phyloP scores from a whole-genome alignment of 2,113 vertebrate genomes.

The Pelusios castaneus region DNA sequence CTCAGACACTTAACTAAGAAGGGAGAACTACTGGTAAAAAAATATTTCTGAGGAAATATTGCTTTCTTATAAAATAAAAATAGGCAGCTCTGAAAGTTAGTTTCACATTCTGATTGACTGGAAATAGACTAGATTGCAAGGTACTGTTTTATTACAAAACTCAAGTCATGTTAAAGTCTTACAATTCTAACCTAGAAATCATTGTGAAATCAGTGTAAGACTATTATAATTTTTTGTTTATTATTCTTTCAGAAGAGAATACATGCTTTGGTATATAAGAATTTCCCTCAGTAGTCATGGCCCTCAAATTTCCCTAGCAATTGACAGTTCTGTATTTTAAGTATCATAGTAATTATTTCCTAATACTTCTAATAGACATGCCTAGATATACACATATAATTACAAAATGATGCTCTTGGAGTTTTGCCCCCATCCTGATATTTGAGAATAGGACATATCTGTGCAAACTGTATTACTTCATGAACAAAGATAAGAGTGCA shows the following conservation, averaged over 20 bases:
- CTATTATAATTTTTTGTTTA: not conserved
- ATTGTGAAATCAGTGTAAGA: not conserved
- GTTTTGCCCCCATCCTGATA: not conserved
- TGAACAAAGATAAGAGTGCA: not conserved
- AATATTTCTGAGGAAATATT: not conserved
- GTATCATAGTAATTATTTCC: not conserved
- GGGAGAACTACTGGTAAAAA: not conserved
- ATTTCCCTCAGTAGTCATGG: not conserved
- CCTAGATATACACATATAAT: not conserved
- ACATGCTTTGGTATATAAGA: not conserved
- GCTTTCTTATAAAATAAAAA: not conserved
- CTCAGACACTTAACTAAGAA: not conserved
- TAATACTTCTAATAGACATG: not conserved
- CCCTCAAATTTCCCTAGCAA: not conserved
- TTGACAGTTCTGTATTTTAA: not conserved
- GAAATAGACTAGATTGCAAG: not conserved
- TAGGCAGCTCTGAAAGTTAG: not conserved
- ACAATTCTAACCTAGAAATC: not conserved
- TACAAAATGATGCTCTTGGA: not conserved
- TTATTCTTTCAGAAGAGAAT: not conserved
- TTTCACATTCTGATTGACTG: not conserved
- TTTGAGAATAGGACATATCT: not conserved
- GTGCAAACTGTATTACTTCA: not conserved
- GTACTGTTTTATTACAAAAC: not conserved
- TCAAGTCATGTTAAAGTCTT: rapidly evolving